These are phyloP conservation scores for Calameuta filiformis DNA, from an alignment of 2,888 invertebrate genomes.

Conservation along the genomic window DNA sequence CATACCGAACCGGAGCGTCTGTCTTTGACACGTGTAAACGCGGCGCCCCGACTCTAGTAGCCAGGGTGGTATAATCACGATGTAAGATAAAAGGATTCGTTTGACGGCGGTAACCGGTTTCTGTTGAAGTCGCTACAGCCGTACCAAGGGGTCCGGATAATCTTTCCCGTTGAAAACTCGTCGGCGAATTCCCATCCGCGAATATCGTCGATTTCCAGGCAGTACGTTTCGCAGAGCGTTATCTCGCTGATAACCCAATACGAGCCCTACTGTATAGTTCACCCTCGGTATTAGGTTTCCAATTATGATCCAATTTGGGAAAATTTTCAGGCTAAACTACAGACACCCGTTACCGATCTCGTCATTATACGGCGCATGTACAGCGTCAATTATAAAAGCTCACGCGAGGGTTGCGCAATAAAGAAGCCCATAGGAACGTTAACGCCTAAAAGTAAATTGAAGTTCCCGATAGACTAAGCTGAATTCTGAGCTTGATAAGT, in stretches of 20 bases:
- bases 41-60: neutral
- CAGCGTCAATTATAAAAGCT: neutral
- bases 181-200: neutral
- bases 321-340: constrained; percentile 33
- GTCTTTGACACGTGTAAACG: neutral
- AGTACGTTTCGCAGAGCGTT: neutral
- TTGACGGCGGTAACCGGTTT: neutral
- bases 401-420: neutral
- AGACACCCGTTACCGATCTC: neutral
- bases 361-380: neutral
- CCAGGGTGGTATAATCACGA: neutral
- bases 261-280: neutral
- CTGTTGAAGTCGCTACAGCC: neutral
- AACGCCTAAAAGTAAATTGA: neutral
- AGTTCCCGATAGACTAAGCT: neutral
- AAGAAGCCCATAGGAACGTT: neutral
- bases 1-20: neutral
- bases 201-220: neutral
- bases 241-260: neutral
- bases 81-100: neutral
- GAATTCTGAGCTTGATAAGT: neutral
- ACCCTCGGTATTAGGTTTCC: constrained; percentile 35
- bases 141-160: neutral
- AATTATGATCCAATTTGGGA: constrained; percentile 46
- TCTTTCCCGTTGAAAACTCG: neutral